Evolutionary conservation across 2,888 invertebrate genomes (phyloP), one percentile per base, ranked within the genome.

Genomic region (Pantelozetes paolii): DNA sequence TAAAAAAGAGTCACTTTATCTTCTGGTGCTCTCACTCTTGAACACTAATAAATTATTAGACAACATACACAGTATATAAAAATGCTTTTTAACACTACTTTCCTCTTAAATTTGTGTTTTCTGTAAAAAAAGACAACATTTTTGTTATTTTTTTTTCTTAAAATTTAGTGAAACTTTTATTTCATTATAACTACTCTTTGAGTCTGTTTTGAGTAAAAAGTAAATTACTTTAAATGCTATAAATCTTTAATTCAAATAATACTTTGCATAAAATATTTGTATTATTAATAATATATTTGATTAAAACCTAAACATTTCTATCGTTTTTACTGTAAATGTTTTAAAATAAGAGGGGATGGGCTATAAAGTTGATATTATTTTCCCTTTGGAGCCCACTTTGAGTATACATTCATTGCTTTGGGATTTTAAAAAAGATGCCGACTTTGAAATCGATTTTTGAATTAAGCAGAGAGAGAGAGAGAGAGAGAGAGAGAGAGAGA

Each of bases 351-450:
- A 64, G 8, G 36, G 64, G 64, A 64, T 64, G 64, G 64, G 64
- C 64, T 64, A 20, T n/a, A 18, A 48, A 15, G 15, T 57, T 57
- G 30, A 13, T 57, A 13, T 6, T 18, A 8, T 64, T 64, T 64
- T 64, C 64, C 64, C 64, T 64, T 64, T 64, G 18, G 64, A 32
- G 13, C 32, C 36, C 59, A 59, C 28, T 59, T 59, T 9, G 13
- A 59, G 13, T 59, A 28, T n/a, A 59, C 59, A 28, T 64, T 30
- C 20, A 20, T 18, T 36, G 32, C 64, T n/a, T 36, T 64, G 64
- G 64, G 36, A 64, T 64, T 64, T 64, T n/a, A 15, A 15, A 64
- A 64, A 64, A 64, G 64, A 36, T n/a, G 36, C 64, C 64, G 64
- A 64, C 64, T 36, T n/a, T 64, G 13, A 36, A 32, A 30, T 9